These are phyloP conservation scores for Aelia acuminata DNA, from an alignment of 2,888 invertebrate species.

Conservation along the genomic window DNA sequence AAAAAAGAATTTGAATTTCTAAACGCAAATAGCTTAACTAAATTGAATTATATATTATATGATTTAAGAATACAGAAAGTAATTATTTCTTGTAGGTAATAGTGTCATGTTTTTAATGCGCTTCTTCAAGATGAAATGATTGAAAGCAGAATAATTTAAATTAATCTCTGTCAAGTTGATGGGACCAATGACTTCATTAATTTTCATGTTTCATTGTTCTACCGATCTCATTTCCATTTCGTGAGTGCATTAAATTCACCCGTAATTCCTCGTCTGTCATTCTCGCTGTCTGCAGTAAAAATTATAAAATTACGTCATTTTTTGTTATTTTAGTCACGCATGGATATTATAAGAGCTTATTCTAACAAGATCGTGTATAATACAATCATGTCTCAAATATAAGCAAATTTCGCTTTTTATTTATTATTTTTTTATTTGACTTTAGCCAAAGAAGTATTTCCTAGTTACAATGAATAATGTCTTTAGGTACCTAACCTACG, in stretches of 20 bases:
- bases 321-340: no score
- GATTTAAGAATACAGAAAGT: background rate
- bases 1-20: background rate
- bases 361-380: no score
- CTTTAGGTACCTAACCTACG: no score
- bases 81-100: background rate
- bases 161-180: background rate
- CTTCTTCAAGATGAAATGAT: background rate
- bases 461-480: no score
- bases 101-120: background rate
- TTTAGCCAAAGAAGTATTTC: no score
- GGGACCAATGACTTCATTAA: background rate
- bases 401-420: no score
- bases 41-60: background rate
- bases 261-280: background rate
- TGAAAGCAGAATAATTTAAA: background rate
- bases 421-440: no score
- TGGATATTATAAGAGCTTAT: no score
- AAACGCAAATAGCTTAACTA: no score
- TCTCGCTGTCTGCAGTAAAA: background rate
- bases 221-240: background rate
- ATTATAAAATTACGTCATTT: background rate
- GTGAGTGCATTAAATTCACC: background rate
- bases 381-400: no score
- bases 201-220: background rate